Base-by-base conservation (phyloP, 1,140 invertebrate species). In the Araneus ventricosus region DNA sequence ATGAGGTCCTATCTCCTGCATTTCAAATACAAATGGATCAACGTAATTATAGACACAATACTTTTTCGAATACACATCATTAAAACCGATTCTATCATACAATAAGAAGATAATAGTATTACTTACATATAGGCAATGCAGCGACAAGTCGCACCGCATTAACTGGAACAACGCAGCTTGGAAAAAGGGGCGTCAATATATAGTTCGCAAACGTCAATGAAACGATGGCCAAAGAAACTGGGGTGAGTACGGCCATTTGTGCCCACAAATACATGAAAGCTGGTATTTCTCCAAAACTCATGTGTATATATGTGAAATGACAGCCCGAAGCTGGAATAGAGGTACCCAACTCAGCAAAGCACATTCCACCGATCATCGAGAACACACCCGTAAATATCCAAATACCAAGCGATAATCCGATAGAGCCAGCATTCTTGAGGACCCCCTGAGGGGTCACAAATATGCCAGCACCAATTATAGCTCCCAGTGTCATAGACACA, bases 261-360 rank as follows among this genome's bases (percentile, higher is more conserved):
- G 99, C 96, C 99, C 99, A 99, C 2, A 99, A 96, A 93, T 61
- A 95, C 94, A 94, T 10, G 84, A 84, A 94, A 17, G 82, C 34
- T n/a, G 61, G 90, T 4, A 94, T 63, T 14, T 91, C 87, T 37
- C 84, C 85, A 84, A 91, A 94, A 27, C 52, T 45, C 8, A 52
- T 61, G 3, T 94, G 97, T 59, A 99, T 98, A 95, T 99, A 99
- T 0, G 98, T 98, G 95, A 99, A 99, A 96, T 99, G 99, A 2
- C 98, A 99, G 1, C 99, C 99, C 17, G 98, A 99, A 95, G 98
- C 98, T 4, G 95, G 95, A 45, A 97, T 96, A 82, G 96, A 97
- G 95, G 98, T 97, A 96, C 99, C 99, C 87, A 99, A 96, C 97
- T 99, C 99, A 0, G 99, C 98, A 95, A 99, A 99, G 95, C 99